Evolutionary conservation across 2,888 invertebrate genomes (phyloP).

Genomic region (Oligia fasciuncula): DNA sequence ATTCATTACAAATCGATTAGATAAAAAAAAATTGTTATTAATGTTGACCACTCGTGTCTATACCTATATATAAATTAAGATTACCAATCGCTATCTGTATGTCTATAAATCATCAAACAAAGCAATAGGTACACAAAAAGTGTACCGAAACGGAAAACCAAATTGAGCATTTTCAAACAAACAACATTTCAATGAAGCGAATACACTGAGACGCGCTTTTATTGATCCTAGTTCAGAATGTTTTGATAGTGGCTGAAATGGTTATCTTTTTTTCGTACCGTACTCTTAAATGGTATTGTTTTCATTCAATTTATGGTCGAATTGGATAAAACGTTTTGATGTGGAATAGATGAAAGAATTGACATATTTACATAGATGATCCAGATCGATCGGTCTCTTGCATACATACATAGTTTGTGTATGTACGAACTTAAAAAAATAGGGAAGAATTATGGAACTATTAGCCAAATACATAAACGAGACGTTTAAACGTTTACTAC

Average conservation of each 20-base stretch:
- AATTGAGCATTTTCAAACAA: constrained; percentile 64
- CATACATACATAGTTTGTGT: background rate
- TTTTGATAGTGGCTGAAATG: constrained; percentile 6
- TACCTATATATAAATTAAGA: no score
- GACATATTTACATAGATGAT: background rate
- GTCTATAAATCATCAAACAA: constrained; percentile 15
- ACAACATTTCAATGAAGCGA: constrained; percentile 64
- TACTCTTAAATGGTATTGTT: background rate
- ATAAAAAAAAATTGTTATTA: background rate
- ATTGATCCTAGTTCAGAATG: constrained; percentile 24
- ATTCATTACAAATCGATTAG: no score
- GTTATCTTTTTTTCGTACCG: background rate
- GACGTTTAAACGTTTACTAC: background rate
- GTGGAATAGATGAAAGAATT: background rate
- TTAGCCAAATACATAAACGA: background rate
- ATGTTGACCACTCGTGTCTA: background rate
- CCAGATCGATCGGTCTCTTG: background rate
- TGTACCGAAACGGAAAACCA: constrained; percentile 55
- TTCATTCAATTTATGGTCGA: background rate
- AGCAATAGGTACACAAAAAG: constrained; percentile 30
- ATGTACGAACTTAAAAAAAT: background rate
- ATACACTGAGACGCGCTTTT: constrained; percentile 60
- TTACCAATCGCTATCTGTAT: background rate
- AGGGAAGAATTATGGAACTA: background rate
- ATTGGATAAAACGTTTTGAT: background rate